Conservation (phyloP, 2,797 vertebrate genomes). For the Tauraco hartlaubi region DNA sequence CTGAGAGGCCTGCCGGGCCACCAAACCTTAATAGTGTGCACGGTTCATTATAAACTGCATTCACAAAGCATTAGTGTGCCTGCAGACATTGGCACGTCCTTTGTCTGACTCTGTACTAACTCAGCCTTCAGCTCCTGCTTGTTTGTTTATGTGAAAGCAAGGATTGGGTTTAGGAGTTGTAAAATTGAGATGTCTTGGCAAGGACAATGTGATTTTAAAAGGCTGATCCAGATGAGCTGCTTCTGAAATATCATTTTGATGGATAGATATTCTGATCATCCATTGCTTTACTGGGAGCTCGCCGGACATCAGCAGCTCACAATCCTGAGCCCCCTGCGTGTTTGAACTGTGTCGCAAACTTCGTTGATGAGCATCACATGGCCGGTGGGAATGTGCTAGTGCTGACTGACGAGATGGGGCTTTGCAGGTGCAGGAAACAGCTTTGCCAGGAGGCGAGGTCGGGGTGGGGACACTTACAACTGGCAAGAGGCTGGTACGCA, state of each 20-base stretch:
- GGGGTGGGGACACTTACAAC: not conserved
- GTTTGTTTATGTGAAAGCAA: not conserved
- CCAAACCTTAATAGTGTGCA: not conserved
- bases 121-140: not conserved
- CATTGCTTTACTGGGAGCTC: not conserved
- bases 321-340: accelerated
- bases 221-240: not conserved
- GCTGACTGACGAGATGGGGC: not conserved
- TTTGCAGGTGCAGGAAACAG: constrained; percentile 30
- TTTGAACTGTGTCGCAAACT: not conserved
- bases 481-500: accelerated
- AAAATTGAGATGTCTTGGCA: not conserved
- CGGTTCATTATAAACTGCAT: not conserved
- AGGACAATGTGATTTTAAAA: not conserved
- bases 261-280: not conserved
- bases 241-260: not conserved
- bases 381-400: not conserved
- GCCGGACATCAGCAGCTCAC: accelerated
- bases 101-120: not conserved
- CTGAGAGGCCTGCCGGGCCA: not conserved
- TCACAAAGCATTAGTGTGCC: not conserved
- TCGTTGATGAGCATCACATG: not conserved
- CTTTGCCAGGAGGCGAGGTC: not conserved
- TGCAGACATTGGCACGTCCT: accelerated
- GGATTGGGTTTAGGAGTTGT: not conserved